phyloP scores from a whole-genome alignment of 2,888 invertebrate genomes.

The Ceriagrion tenellum region DNA sequence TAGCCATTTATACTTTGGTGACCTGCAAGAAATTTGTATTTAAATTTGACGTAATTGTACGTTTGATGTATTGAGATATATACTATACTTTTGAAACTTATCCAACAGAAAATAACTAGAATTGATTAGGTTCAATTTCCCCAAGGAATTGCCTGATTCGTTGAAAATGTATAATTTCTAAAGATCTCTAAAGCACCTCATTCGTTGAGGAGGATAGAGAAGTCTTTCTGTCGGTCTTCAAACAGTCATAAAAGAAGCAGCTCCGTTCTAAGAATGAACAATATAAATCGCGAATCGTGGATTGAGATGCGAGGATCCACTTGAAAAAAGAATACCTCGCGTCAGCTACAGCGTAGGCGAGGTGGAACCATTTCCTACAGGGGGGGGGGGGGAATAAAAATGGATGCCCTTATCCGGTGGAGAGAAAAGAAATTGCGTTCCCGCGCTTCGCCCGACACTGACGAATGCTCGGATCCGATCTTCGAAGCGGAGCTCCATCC shows the following conservation, averaged over 20 bases:
- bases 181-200: too few relatives aligned
- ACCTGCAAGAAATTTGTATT: too few relatives aligned
- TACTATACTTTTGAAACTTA: too few relatives aligned
- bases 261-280: background rate
- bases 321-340: background rate
- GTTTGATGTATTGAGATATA: too few relatives aligned
- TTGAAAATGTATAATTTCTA: too few relatives aligned
- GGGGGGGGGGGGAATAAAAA: background rate
- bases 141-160: too few relatives aligned
- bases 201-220: too few relatives aligned
- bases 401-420: background rate
- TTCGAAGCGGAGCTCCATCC: background rate
- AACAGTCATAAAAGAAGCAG: background rate
- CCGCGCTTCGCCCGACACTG: background rate
- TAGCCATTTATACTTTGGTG: too few relatives aligned
- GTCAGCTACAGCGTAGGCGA: background rate
- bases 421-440: background rate
- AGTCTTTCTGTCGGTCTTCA: too few relatives aligned
- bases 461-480: background rate
- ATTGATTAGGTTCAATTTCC: too few relatives aligned
- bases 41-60: too few relatives aligned
- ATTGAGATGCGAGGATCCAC: background rate
- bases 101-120: too few relatives aligned
- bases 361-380: background rate
- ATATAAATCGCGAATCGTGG: background rate